These are phyloP conservation scores for Baccha elongata DNA, from an alignment of 2,888 invertebrate genomes.

Conservation along the genomic window DNA sequence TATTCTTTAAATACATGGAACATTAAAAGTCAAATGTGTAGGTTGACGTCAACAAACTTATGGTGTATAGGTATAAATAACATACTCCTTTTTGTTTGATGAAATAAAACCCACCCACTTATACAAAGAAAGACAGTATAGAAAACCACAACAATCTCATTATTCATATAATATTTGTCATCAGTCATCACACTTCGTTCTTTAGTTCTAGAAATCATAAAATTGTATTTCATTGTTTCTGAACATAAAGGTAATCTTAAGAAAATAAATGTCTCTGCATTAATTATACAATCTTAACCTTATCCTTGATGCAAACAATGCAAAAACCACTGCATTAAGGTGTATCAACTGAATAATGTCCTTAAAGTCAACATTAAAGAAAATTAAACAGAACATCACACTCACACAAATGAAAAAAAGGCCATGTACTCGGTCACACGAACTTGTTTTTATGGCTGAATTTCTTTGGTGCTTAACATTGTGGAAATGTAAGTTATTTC, in stretches of 20 bases:
- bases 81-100: background rate
- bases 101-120: too few species aligned
- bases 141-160: background rate
- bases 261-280: conserved; percentile 12
- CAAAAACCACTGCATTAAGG: conserved; percentile 51
- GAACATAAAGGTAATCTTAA: background rate
- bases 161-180: background rate
- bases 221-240: background rate
- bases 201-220: background rate
- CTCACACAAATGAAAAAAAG: background rate
- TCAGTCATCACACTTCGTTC: background rate
- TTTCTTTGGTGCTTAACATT: too few species aligned
- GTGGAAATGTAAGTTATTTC: too few species aligned
- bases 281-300: conserved; percentile 58
- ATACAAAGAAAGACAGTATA: background rate
- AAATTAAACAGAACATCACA: conserved; percentile 25
- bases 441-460: too few species aligned
- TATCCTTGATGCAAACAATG: conserved; percentile 39
- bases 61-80: too few species aligned
- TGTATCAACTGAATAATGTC: conserved; percentile 39
- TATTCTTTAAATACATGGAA: conserved; percentile 20
- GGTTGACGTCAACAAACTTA: conserved; percentile 18
- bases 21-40: conserved; percentile 15
- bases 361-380: conserved; percentile 27
- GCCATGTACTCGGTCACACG: too few species aligned